phyloP scores from a whole-genome alignment of 2,113 vertebrate species.

The Cygnus atratus region DNA sequence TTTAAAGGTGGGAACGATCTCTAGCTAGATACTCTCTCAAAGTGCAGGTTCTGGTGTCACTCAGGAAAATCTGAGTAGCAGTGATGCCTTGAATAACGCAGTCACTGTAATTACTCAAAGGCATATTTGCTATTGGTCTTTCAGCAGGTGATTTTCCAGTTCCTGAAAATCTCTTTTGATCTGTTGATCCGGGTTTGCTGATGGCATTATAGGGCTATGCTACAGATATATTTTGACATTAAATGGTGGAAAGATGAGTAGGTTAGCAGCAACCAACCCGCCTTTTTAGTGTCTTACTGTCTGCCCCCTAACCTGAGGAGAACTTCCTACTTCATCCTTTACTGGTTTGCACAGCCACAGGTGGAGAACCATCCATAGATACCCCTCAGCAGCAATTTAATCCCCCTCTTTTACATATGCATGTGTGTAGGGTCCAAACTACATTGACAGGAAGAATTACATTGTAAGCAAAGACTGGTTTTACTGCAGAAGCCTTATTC shows the following conservation, averaged over 20 bases:
- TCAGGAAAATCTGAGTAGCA: constrained; percentile 21
- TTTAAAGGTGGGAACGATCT: constrained; percentile 7
- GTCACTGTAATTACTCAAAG: background rate
- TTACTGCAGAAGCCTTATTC: background rate
- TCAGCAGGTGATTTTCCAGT: background rate
- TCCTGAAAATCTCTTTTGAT: background rate
- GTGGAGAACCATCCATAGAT: background rate
- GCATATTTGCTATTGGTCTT: background rate
- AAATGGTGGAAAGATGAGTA: background rate
- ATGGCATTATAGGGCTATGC: background rate
- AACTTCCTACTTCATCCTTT: background rate
- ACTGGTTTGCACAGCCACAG: background rate
- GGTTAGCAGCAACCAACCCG: background rate
- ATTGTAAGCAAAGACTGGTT: background rate
- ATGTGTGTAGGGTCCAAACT: background rate
- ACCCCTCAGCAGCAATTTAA: background rate
- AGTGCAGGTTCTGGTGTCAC: constrained; percentile 18
- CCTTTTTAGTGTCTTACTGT: background rate
- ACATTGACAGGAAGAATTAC: rapidly evolving
- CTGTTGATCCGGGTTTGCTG: background rate
- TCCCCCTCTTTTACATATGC: rapidly evolving
- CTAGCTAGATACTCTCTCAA: background rate
- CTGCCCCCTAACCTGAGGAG: background rate
- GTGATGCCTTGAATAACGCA: background rate
- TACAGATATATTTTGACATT: background rate